Percentiles rank a stretch among this genome's conserved stretches.
phyloP scores from a whole-genome alignment of 2,888 invertebrate species.

The Brenthis hecate region DNA sequence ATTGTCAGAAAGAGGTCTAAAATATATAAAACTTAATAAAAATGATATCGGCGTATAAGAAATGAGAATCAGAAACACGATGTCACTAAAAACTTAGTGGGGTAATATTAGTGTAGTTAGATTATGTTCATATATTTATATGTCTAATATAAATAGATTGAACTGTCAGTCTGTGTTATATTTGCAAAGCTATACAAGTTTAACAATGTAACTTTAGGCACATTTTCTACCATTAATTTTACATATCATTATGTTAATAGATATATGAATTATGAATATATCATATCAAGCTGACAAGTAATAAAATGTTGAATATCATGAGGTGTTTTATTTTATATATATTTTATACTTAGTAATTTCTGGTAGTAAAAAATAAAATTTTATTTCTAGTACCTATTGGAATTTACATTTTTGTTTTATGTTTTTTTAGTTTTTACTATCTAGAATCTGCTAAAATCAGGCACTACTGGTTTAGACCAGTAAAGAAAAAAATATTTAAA shows the following conservation, averaged over 20 bases:
- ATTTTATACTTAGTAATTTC: neutral
- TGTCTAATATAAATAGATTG: neutral
- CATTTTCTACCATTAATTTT: slow-evolving; percentile 6
- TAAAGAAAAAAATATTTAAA: no score
- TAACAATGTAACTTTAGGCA: slow-evolving; percentile 6
- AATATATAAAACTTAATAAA: no score
- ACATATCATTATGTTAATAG: slow-evolving; percentile 23
- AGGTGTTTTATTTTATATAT: slow-evolving; percentile 16
- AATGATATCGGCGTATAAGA: no score
- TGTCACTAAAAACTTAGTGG: no score
- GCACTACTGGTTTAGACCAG: no score
- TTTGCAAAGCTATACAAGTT: neutral
- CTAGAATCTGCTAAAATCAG: no score
- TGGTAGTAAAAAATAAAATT: neutral
- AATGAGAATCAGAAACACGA: no score
- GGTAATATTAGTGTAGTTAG: neutral
- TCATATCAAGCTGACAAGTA: slow-evolving; percentile 23
- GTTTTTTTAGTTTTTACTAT: no score
- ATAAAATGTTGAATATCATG: slow-evolving; percentile 34
- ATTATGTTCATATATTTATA: neutral
- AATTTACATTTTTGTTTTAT: no score
- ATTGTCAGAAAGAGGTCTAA: no score
- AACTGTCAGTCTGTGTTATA: neutral
- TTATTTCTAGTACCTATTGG: no score
- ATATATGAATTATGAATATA: slow-evolving; percentile 14